These are phyloP conservation scores for Vanessa atalanta DNA, from an alignment of 1,140 invertebrate species.

Conservation along the genomic window DNA sequence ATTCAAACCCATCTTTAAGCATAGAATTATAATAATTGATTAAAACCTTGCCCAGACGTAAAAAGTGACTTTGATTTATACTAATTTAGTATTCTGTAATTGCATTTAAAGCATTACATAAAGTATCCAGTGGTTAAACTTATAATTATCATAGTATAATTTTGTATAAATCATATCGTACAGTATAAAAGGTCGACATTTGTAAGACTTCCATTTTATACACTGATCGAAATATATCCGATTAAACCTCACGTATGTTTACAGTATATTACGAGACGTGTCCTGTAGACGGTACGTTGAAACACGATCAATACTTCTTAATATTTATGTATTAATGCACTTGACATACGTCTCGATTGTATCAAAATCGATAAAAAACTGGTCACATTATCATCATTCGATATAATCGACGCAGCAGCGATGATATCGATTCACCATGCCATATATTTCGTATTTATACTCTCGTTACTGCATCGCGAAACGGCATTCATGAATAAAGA, in stretches of 20 bases:
- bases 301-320: conserved; percentile 12
- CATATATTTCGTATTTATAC: conserved; percentile 13
- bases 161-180: too few relatives aligned
- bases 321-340: conserved; percentile 15
- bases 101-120: too few relatives aligned
- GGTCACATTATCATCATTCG: conserved; percentile 8
- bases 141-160: too few relatives aligned
- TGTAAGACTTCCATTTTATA: not conserved
- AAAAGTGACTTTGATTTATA: too few relatives aligned
- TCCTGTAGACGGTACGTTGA: conserved; percentile 7
- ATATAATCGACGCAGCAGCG: conserved; percentile 13
- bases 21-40: too few relatives aligned
- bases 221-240: not conserved
- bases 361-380: conserved; percentile 20
- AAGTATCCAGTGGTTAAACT: too few relatives aligned
- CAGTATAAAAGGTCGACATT: too few relatives aligned
- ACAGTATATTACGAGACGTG: conserved; percentile 6
- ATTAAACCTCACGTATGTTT: conserved; percentile 2
- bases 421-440: conserved; percentile 9
- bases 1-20: too few relatives aligned
- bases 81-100: too few relatives aligned
- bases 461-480: conserved; percentile 13
- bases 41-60: too few relatives aligned
- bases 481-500: conserved; percentile 23
- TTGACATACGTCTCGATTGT: conserved; percentile 15